phyloP scores from a whole-genome alignment of 2,888 invertebrate genomes.

The Microctonus brassicae region DNA sequence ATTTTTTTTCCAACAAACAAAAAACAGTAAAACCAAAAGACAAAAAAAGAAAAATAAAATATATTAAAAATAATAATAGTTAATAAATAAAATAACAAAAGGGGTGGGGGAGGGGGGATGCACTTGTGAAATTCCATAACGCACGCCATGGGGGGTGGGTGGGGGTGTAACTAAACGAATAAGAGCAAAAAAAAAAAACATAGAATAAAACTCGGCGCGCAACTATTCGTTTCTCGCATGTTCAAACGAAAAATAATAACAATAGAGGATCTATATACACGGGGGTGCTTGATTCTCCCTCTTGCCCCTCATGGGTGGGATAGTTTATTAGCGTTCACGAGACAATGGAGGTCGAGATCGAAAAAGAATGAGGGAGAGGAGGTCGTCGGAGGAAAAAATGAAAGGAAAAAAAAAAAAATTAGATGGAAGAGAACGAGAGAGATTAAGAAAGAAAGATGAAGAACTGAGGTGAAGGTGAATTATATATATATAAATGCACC shows the following conservation, averaged over 20 bases:
- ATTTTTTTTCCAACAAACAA: too few species aligned
- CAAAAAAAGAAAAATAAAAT: not conserved
- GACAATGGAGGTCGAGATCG: slow-evolving; percentile 69
- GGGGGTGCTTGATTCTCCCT: too few species aligned
- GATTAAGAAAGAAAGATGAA: slow-evolving; percentile 47
- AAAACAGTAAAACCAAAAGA: too few species aligned
- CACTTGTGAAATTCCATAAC: slow-evolving; percentile 55
- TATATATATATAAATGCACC: slow-evolving; percentile 54
- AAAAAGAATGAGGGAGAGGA: slow-evolving; percentile 62
- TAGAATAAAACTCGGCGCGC: slow-evolving; percentile 31
- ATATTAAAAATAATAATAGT: not conserved
- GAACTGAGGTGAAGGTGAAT: slow-evolving; percentile 31
- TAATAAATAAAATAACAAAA: slow-evolving; percentile 40
- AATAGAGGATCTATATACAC: slow-evolving; percentile 45
- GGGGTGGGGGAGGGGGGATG: slow-evolving; percentile 31
- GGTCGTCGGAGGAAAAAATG: slow-evolving; percentile 43
- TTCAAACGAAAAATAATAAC: slow-evolving; percentile 42
- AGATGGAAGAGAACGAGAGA: slow-evolving; percentile 37
- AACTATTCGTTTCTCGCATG: slow-evolving; percentile 45
- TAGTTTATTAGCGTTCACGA: slow-evolving; percentile 67
- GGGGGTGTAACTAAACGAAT: too few species aligned
- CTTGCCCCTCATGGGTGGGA: slow-evolving; percentile 62
- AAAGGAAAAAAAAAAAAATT: slow-evolving; percentile 23
- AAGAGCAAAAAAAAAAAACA: not conserved
- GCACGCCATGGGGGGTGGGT: slow-evolving; percentile 56